Percentiles rank a stretch among this genome's conserved stretches.
phyloP scores from a whole-genome alignment of 2,888 invertebrate genomes.

The Lithophane ornitopus region DNA sequence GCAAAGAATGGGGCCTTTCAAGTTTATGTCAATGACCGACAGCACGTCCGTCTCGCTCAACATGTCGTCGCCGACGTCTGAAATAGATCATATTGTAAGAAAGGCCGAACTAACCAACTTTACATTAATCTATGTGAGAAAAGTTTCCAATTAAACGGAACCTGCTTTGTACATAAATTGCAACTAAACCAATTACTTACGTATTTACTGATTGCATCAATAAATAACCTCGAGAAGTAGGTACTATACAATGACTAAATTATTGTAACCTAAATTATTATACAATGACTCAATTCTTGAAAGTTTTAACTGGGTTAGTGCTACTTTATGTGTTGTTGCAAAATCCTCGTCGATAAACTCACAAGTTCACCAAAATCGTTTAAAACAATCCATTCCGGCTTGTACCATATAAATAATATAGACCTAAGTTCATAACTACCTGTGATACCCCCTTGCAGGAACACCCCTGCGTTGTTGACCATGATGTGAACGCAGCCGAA shows the following conservation, averaged over 20 bases:
- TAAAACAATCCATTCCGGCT: neutral
- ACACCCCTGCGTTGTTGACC: conserved; percentile 77
- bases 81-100: conserved; percentile 3
- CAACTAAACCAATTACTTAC: neutral
- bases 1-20: conserved; percentile 84
- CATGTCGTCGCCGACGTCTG: conserved; percentile 69
- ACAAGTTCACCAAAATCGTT: neutral
- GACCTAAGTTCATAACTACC: conserved; percentile 60
- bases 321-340: neutral
- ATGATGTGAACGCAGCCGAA: conserved; percentile 71
- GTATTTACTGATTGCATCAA: neutral
- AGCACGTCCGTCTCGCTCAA: conserved; percentile 68
- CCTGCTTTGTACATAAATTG: neutral
- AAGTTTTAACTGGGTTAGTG: neutral
- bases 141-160: neutral
- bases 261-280: neutral
- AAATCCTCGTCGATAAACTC: neutral
- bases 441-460: conserved; percentile 68
- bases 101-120: neutral
- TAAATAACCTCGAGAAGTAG: neutral
- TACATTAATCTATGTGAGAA: neutral
- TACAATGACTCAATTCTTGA: neutral
- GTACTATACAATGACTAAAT: too few species aligned
- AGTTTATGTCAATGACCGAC: conserved; percentile 80
- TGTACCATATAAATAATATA: neutral